Conservation (phyloP, 2,888 invertebrate species). For the Eilema griseolum region DNA sequence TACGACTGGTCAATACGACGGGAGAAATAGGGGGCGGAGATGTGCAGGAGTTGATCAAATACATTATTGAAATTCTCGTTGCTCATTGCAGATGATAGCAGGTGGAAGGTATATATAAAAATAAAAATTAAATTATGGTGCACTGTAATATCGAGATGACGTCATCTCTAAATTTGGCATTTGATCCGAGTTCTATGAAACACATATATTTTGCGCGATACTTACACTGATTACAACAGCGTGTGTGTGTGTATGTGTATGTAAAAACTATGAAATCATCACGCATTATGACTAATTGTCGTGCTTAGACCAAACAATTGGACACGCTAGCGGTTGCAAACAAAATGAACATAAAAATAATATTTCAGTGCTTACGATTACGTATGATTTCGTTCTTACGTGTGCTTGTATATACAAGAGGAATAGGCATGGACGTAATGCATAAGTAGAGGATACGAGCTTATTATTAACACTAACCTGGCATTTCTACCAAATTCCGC, state of each 20-base stretch:
- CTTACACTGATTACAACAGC: background rate
- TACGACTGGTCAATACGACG: too few relatives aligned
- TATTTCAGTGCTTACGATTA: background rate
- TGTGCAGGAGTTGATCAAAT: too few relatives aligned
- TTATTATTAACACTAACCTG: background rate
- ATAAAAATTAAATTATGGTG: too few relatives aligned
- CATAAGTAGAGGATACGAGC: background rate
- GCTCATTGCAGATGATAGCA: too few relatives aligned
- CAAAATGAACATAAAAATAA: background rate
- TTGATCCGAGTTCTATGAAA: background rate
- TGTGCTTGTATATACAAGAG: too few relatives aligned
- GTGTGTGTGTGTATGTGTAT: too few relatives aligned
- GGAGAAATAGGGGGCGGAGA: too few relatives aligned
- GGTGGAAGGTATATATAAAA: too few relatives aligned
- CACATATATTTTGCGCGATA: background rate
- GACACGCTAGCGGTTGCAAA: background rate
- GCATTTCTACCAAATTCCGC: background rate
- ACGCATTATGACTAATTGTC: background rate
- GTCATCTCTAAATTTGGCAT: background rate
- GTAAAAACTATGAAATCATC: slow-evolving; percentile 10
- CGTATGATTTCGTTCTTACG: background rate
- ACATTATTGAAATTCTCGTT: too few relatives aligned
- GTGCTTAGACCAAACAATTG: background rate
- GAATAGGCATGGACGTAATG: too few relatives aligned
- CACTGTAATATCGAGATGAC: background rate